These are phyloP conservation scores for Vesta saturnalis DNA, from an alignment of 2,888 invertebrate species.

Conservation along the genomic window DNA sequence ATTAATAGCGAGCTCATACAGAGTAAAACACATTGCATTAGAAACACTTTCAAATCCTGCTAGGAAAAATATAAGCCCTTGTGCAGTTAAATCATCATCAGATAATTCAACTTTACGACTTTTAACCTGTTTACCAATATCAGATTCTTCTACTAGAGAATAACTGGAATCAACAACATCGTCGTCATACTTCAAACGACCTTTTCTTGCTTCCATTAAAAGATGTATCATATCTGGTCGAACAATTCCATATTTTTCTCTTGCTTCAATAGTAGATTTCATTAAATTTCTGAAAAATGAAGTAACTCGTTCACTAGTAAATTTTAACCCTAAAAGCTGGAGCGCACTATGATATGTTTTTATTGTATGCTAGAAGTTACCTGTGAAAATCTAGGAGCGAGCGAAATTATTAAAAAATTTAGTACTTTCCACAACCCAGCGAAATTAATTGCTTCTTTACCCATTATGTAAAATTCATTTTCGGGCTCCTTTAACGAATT, in stretches of 20 bases:
- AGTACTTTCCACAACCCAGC: no score
- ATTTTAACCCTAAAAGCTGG: not conserved
- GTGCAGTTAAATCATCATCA: conserved; percentile 66
- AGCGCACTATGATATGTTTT: no score
- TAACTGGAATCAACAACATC: not conserved
- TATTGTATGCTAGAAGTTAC: no score
- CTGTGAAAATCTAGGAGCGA: no score
- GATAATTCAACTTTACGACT: not conserved
- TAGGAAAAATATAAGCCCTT: conserved; percentile 58
- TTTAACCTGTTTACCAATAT: no score
- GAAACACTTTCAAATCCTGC: conserved; percentile 62
- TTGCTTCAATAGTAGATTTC: not conserved
- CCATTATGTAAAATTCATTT: conserved; percentile 65
- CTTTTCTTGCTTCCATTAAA: conserved; percentile 2
- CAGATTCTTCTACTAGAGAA: not conserved
- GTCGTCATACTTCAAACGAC: no score
- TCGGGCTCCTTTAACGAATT: conserved; percentile 63
- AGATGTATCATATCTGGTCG: conserved; percentile 5
- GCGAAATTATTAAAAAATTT: no score
- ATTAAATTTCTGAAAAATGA: not conserved
- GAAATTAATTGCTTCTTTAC: no score
- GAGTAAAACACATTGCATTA: conserved; percentile 59
- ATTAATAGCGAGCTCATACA: conserved; percentile 63
- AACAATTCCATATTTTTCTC: not conserved
- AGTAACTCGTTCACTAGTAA: not conserved